phyloP scores from a whole-genome alignment of 2,797 vertebrate genomes.

The Xyrichtys novacula region DNA sequence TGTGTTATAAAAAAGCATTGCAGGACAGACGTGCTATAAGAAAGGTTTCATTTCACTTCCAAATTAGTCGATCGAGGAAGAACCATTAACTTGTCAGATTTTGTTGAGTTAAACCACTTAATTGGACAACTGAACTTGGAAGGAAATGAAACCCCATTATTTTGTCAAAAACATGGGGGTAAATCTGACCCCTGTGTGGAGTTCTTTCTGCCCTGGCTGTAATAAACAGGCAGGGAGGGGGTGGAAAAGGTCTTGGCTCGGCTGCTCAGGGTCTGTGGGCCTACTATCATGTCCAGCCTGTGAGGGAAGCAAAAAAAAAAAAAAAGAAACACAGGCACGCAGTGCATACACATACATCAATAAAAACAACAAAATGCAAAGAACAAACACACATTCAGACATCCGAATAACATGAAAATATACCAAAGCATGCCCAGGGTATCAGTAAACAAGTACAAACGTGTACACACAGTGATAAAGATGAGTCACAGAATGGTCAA shows the following conservation, averaged over 20 bases:
- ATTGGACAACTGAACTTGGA: constrained; percentile 39
- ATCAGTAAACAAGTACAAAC: constrained; percentile 5
- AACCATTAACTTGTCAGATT: not conserved
- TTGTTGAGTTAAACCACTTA: constrained; percentile 3
- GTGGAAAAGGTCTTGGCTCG: constrained; percentile 84
- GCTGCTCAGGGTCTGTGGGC: constrained; percentile 78
- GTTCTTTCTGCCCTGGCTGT: constrained; percentile 83
- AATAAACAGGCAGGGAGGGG: constrained; percentile 81
- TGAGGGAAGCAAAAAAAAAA: constrained; percentile 60
- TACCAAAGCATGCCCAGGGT: not conserved
- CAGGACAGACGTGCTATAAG: not conserved
- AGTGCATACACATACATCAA: constrained; percentile 1
- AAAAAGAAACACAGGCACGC: constrained; percentile 51
- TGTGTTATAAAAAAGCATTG: not conserved
- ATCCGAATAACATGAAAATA: not conserved
- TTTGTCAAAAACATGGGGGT: constrained; percentile 22
- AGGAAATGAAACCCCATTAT: constrained; percentile 23
- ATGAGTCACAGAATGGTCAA: constrained; percentile 13
- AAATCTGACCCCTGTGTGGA: constrained; percentile 82
- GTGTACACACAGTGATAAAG: constrained; percentile 11
- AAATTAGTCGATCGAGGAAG: constrained; percentile 34
- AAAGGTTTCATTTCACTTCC: constrained; percentile 1
- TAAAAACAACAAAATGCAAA: constrained; percentile 7
- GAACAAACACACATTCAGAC: not conserved
- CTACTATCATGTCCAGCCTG: constrained; percentile 85